Base-by-base conservation (phyloP, 2,888 invertebrate species). In the Augiades crinisus region DNA sequence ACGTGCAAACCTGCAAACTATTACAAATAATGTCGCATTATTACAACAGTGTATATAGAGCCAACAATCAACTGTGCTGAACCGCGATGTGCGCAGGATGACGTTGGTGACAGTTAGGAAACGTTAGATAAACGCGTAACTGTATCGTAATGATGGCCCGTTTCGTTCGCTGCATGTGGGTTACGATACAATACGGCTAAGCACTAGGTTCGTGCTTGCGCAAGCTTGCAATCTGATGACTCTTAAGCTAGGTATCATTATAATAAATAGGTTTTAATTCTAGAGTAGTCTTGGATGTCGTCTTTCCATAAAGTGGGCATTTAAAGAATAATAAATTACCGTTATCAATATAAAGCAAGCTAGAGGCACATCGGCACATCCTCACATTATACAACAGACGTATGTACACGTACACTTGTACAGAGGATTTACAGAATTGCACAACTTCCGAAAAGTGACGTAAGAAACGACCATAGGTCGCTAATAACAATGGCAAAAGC, bases 401-500 rank as follows among this genome's bases (percentile, higher is more conserved):
- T n/a, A n/a, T n/a, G n/a, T n/a, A n/a, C n/a, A n/a, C n/a, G n/a
- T n/a, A n/a, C n/a, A n/a, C n/a, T n/a, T n/a, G n/a, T n/a, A n/a
- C n/a, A n/a, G n/a, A n/a, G n/a, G n/a, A 60, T 56, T 7, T 12
- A 37, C 14, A 14, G 14, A 45, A 13, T 30, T 47, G 17, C 37
- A 27, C 21, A 38, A 31, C n/a, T 27, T 47, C 13, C 30, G 19
- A 24, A 43, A 22, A 40, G 22, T 47, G 31, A 47, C 40, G 27
- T 38, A 47, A 47, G 5, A 5, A 17, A 64, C 67, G n/a, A 69
- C 69, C 68, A 72, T 70, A 75, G 75, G 77, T 76, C 70, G 65
- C 77, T 78, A 75, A 67, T 70, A 78, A 86, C 85, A 87, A 87
- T 85, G 68, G 77, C 62, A 72, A 59, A 63, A 67, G 68, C 76